Conservation (phyloP, 2,113 vertebrate genomes). For the Calonectris borealis region DNA sequence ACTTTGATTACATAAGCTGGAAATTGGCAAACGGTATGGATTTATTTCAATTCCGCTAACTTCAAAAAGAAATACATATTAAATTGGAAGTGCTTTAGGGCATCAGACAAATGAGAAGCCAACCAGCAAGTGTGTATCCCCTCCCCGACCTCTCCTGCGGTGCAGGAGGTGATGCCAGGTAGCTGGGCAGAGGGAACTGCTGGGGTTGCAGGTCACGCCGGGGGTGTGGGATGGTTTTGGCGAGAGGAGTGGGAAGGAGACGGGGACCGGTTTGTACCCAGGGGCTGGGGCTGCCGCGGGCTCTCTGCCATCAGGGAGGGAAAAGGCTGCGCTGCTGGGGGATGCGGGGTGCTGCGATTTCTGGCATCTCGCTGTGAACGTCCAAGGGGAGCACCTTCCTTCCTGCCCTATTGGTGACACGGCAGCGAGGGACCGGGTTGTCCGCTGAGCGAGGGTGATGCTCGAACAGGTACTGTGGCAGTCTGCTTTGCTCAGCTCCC, state of each 20-base stretch:
- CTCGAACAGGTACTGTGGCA: background rate
- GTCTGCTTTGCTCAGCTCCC: background rate
- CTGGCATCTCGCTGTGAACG: background rate
- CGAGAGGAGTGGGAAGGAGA: background rate
- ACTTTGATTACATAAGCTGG: constrained; percentile 38
- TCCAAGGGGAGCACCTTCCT: background rate
- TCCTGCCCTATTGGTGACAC: fast-evolving
- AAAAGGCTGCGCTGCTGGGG: background rate
- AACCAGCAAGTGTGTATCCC: background rate
- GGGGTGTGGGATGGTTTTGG: background rate
- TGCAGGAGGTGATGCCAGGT: background rate
- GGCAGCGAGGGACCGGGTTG: fast-evolving
- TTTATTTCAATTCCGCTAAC: constrained; percentile 49
- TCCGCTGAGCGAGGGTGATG: background rate
- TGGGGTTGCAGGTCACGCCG: background rate
- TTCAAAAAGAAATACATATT: constrained; percentile 10
- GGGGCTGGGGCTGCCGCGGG: fast-evolving
- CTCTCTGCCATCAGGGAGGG: background rate
- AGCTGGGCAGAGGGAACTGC: background rate
- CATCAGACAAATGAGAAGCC: background rate
- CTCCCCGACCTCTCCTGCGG: background rate
- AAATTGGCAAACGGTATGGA: background rate
- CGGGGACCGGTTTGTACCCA: background rate
- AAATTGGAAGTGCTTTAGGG: background rate
- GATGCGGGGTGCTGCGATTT: background rate